A percentile compares a stretch with the other conserved stretches of the same genome.
Conservation (phyloP, 2,888 invertebrate species). For the Perithous albicinctus region DNA sequence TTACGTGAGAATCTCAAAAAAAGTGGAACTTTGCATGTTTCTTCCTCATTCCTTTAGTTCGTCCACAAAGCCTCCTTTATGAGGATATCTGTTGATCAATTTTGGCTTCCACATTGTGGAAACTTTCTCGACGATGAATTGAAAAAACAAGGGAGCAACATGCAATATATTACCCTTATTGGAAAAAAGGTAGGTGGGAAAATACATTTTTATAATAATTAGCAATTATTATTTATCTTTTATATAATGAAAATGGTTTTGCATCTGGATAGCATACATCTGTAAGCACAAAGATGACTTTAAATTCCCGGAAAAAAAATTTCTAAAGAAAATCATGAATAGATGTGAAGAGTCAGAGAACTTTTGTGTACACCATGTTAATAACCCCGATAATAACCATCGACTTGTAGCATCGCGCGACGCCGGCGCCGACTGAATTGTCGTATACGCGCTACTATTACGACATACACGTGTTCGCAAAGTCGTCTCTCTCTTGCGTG, state of each 20-base stretch:
- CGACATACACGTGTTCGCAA: slow-evolving; percentile 51
- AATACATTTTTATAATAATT: too few species aligned
- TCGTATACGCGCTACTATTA: slow-evolving; percentile 35
- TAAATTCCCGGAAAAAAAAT: slow-evolving; percentile 18
- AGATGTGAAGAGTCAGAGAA: slow-evolving; percentile 21
- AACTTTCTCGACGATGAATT: too few species aligned
- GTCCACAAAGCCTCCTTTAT: too few species aligned
- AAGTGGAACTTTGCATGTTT: too few species aligned
- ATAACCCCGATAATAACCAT: slow-evolving; percentile 41
- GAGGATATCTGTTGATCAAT: too few species aligned
- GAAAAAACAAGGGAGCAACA: too few species aligned
- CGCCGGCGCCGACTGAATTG: slow-evolving; percentile 38
- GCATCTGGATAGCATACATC: neutral
- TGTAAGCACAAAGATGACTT: neutral
- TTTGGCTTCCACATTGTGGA: too few species aligned
- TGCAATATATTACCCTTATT: too few species aligned
- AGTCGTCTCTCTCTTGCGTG: slow-evolving; percentile 23
- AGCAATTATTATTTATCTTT: neutral
- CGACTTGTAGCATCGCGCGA: slow-evolving; percentile 20
- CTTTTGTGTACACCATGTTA: slow-evolving; percentile 25
- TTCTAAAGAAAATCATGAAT: slow-evolving; percentile 8
- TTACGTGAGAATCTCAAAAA: too few species aligned
- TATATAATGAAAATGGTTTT: neutral
- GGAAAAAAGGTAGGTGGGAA: too few species aligned
- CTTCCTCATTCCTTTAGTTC: too few species aligned